phyloP scores from a whole-genome alignment of 35 echinoderm and acorn worm species.

The Hemicentrotus pulcherrimus region DNA sequence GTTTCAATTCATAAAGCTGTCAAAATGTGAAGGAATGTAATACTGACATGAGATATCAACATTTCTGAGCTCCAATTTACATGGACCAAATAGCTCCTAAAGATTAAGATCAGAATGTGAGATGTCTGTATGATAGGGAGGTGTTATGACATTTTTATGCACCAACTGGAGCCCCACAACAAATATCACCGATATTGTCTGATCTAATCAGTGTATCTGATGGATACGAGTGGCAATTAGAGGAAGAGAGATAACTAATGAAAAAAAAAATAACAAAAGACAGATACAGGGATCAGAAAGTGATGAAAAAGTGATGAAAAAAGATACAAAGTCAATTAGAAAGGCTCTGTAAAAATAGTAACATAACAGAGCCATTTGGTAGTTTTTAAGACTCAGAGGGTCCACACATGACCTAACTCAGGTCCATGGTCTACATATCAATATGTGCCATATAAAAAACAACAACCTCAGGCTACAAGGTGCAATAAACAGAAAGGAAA shows the following conservation, averaged over 20 bases:
- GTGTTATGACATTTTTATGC: not conserved
- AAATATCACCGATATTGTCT: not conserved
- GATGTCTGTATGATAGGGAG: not conserved
- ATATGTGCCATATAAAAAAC: too few relatives aligned
- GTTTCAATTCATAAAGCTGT: not conserved
- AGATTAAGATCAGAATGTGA: not conserved
- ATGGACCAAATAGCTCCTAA: not conserved
- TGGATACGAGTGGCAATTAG: not conserved
- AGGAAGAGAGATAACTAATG: not conserved
- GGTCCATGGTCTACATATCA: too few relatives aligned
- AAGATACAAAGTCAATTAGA: not conserved
- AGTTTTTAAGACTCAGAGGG: too few relatives aligned
- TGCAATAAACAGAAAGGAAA: too few relatives aligned
- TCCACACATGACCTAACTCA: too few relatives aligned
- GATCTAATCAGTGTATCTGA: not conserved
- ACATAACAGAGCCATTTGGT: too few relatives aligned
- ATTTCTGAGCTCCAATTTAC: conserved; percentile 7
- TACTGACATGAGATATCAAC: not conserved
- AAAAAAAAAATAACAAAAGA: not conserved
- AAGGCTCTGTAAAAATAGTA: not conserved
- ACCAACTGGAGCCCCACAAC: not conserved
- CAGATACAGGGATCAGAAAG: too few relatives aligned
- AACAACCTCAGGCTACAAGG: too few relatives aligned
- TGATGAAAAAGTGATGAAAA: not conserved
- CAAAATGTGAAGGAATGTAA: not conserved